phyloP scores from a whole-genome alignment of 2,113 vertebrate genomes.

The Gallinago undulata region DNA sequence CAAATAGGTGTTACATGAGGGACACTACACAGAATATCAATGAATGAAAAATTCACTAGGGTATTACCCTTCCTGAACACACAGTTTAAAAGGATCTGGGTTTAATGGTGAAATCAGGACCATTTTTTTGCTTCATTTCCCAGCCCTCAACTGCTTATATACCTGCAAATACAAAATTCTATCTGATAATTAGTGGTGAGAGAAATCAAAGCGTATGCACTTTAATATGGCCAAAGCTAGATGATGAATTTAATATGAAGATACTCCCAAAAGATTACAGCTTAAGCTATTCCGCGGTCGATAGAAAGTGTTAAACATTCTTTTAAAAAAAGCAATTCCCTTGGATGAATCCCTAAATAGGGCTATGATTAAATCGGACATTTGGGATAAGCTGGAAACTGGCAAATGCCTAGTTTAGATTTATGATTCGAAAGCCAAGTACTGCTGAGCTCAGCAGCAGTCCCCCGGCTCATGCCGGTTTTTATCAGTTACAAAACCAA shows the following conservation, averaged over 20 bases:
- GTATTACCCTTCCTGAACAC: not conserved
- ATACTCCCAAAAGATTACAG: not conserved
- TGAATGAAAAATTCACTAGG: conserved; percentile 20
- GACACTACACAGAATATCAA: not conserved
- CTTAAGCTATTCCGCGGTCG: not conserved
- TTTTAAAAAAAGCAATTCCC: not conserved
- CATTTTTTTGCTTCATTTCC: not conserved
- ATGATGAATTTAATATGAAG: not conserved
- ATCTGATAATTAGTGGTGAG: not conserved
- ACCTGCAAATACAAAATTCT: not conserved
- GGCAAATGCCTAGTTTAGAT: not conserved
- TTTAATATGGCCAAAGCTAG: not conserved
- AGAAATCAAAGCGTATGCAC: not conserved
- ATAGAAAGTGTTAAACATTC: conserved; percentile 12
- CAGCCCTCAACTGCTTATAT: not conserved
- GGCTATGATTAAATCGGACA: conserved; percentile 46
- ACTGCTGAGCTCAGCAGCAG: conserved; percentile 52
- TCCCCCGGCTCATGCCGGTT: not conserved
- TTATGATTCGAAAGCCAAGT: conserved; percentile 18
- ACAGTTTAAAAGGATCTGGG: not conserved
- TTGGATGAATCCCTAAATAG: conserved; percentile 25
- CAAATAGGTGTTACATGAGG: not conserved
- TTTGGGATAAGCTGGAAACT: conserved; percentile 44
- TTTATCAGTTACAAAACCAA: conserved; percentile 44
- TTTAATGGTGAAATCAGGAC: not conserved